Percentiles rank a stretch among this genome's conserved stretches.
phyloP scores from a whole-genome alignment of 1,140 invertebrate species.

The Linepithema humile region DNA sequence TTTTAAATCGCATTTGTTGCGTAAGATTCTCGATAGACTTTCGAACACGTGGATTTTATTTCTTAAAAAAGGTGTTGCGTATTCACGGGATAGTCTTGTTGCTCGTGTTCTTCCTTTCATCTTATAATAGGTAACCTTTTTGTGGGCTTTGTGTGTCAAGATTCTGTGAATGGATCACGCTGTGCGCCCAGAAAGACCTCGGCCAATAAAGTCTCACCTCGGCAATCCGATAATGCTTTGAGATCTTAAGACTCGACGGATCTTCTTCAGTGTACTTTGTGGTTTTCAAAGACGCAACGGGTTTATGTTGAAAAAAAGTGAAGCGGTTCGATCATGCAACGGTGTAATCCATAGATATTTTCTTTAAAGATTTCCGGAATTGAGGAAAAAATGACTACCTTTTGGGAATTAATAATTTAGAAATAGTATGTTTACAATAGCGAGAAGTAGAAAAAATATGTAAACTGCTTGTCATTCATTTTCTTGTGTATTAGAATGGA shows the following conservation, averaged over 20 bases:
- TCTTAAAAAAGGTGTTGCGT: background rate
- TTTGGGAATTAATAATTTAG: background rate
- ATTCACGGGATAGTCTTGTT: constrained; percentile 2
- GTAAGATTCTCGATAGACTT: background rate
- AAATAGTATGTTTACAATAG: background rate
- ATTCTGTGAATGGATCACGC: constrained; percentile 75
- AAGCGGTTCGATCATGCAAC: background rate
- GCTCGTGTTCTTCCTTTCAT: constrained; percentile 13
- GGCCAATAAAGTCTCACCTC: constrained; percentile 76
- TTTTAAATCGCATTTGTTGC: background rate
- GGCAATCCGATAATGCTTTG: constrained; percentile 73
- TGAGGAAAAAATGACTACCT: background rate
- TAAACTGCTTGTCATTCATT: background rate
- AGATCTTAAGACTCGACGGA: constrained; percentile 56
- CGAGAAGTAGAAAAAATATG: background rate
- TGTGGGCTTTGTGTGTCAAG: constrained; percentile 72
- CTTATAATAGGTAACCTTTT: constrained; percentile 60
- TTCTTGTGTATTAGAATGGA: background rate
- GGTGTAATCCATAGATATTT: background rate
- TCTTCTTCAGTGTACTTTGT: background rate
- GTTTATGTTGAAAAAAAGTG: background rate
- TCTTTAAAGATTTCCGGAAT: background rate
- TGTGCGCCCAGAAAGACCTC: constrained; percentile 69
- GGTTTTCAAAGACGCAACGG: constrained; percentile 15
- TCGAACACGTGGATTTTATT: background rate